Conservation (phyloP, 2,113 vertebrate species). For the Macaca nemestrina region DNA sequence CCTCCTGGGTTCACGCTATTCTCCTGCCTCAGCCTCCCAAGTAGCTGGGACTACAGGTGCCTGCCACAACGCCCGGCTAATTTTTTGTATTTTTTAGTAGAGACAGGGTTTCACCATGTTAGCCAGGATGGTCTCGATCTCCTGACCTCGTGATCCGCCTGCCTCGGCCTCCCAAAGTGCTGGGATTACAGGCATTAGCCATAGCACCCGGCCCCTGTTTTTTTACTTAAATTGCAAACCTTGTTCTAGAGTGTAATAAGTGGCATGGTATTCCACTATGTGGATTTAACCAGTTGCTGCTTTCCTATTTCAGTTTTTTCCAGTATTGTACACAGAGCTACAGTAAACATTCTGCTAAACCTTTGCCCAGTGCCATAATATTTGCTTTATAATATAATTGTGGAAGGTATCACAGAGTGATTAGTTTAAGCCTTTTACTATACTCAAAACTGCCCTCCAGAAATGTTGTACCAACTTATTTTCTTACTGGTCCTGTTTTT, state of each 20-base stretch:
- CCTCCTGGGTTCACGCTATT: too few species aligned
- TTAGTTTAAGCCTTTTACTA: constrained; percentile 10
- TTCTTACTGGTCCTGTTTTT: background rate
- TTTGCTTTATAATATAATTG: constrained; percentile 27
- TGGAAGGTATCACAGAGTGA: background rate
- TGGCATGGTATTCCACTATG: background rate
- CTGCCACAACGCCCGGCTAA: too few species aligned
- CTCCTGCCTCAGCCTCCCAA: too few species aligned
- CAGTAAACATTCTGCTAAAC: constrained; percentile 12
- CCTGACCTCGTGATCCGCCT: too few species aligned
- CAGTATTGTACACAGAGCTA: background rate
- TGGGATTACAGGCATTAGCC: too few species aligned
- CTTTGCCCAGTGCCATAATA: background rate
- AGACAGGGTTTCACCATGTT: too few species aligned
- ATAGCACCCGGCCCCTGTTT: too few species aligned
- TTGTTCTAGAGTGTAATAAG: background rate
- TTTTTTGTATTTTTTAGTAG: too few species aligned
- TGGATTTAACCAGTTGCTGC: background rate
- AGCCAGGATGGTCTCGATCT: too few species aligned
- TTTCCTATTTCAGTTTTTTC: constrained; percentile 26
- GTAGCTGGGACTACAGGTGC: too few species aligned
- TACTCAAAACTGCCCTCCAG: background rate
- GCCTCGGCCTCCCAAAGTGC: too few species aligned
- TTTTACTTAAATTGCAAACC: background rate
- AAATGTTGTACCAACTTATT: background rate